Base-by-base conservation (phyloP, 2,797 vertebrate species). In the Thunnus albacares region DNA sequence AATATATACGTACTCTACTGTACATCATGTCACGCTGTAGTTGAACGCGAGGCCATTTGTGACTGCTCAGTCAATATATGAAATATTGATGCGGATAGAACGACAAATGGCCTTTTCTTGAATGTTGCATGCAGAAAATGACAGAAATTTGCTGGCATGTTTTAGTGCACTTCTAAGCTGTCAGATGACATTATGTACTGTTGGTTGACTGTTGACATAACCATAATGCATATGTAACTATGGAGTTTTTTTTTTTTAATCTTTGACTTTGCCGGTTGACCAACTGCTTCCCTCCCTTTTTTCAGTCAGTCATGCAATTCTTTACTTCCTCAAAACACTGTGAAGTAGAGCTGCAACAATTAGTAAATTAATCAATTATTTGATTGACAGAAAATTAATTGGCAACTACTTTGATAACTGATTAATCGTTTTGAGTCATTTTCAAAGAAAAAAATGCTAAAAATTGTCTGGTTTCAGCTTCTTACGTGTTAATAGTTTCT, bases 81-180 rank as follows among this genome's bases (percentile, higher is more conserved):
- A 93, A 93, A 92, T 65, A 92, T 93, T 47, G 11, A 94, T 91
- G 85, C 49, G 75, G 75, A 77, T 79, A 69, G 79, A 89, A 85
- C 1, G 77, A 90, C 89, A 89, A 91, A 90, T 87, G 87, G 89
- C 83, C 49, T 79, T 49, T 43, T 77, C 62, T 79, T 90, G 53
- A 92, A 89, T 90, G 83, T 87, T 91, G 84, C 87, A 90, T 92
- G 90, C 51, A 22, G 38, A 76, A 89, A 90, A 89, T 74, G 81
- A 80, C 83, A 68, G 64, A 78, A 65, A 79, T 79, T 84, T 86
- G 68, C 75, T 62, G 76, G 12, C 64, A 58, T 81, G 70, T 88
- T 84, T 71, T 59, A 82, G 82, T 87, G 77, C 79, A 75, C 77
- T 67, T 79, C 56, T 22, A 33, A 84, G 74, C 74, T 86, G 83